Percentiles rank a stretch among this genome's conserved stretches.
phyloP scores from a whole-genome alignment of 2,113 vertebrate genomes.

The Nothocercus nigrocapillus region DNA sequence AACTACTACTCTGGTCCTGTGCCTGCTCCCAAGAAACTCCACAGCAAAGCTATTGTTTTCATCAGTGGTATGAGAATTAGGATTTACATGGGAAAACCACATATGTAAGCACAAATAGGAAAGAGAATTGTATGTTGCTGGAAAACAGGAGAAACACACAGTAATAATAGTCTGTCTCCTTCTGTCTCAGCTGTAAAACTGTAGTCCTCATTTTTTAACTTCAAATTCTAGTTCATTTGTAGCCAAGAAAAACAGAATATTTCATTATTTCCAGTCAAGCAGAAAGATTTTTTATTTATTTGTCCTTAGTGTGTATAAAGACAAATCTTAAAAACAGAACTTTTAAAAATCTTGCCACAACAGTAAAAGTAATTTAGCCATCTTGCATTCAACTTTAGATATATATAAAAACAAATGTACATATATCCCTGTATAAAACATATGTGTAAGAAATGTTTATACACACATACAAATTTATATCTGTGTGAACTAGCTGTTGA shows the following conservation, averaged over 20 bases:
- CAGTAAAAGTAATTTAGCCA: neutral
- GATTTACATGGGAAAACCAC: neutral
- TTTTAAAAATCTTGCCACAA: neutral
- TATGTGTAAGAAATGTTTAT: neutral
- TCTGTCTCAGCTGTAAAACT: neutral
- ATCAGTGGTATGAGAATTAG: neutral
- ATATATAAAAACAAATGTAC: neutral
- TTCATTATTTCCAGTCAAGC: fast-evolving
- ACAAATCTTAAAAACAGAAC: neutral
- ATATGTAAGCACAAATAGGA: neutral
- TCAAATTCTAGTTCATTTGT: neutral
- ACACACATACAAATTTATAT: neutral
- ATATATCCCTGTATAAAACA: too few relatives aligned
- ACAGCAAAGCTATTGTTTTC: neutral
- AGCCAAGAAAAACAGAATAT: neutral
- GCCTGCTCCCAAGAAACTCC: neutral
- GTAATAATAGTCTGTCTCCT: neutral
- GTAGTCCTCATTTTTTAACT: neutral
- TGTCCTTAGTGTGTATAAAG: neutral
- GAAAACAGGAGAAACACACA: neutral
- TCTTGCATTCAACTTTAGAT: neutral
- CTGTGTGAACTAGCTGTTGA: neutral
- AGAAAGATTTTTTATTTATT: neutral
- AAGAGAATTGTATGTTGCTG: neutral
- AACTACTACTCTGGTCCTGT: neutral